Evolutionary conservation across 2,113 vertebrate species (phyloP), one percentile per base, ranked within the genome.

Genomic region (Xiphias gladius): DNA sequence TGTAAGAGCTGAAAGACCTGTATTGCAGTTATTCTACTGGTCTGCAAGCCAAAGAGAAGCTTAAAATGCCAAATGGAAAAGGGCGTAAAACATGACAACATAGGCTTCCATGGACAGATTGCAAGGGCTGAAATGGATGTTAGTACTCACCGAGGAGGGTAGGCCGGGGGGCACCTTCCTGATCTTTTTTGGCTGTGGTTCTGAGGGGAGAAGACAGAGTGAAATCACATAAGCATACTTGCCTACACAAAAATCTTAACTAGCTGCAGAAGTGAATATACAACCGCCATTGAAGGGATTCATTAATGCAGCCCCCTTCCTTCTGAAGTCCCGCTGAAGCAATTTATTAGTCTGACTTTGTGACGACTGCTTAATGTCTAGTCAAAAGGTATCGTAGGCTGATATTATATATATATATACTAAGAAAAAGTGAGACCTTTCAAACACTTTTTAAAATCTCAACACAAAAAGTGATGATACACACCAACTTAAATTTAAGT

Each of bases 121-220:
- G 67, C 24, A 43, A 48, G 20, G 24, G 32, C 59, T 57, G 57
- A 77, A 63, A 70, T 72, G 72, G 59, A 82, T 69, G 78, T 48
- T 67, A 55, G 37, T 73, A 94, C 95, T 97, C 91, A 99, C 98
- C 71, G 97, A 99, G 73, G 98, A 97, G 4, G 98, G 98, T 76
- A 99, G 96, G 89, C 98, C 98, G 17, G 96, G 97, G 22, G 98
- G 98, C 83, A 98, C 96, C 94, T 99, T 99, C 88, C 98, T 95
- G 91, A 98, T 97, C 95, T 99, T 99, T 93, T 99, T 99, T 73
- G 98, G 97, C 81, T 97, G 97, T 0, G 96, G 67, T 75, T 98
- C 98, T 99, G 91, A 9, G 64, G 22, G n/a, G 2, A 88, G 65
- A 61, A 65, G 46, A 86, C 41, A 70, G 50, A 80, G 8, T 11